Base-by-base conservation (phyloP, 2,888 invertebrate genomes). In the Scaptomyza caliginosa region DNA sequence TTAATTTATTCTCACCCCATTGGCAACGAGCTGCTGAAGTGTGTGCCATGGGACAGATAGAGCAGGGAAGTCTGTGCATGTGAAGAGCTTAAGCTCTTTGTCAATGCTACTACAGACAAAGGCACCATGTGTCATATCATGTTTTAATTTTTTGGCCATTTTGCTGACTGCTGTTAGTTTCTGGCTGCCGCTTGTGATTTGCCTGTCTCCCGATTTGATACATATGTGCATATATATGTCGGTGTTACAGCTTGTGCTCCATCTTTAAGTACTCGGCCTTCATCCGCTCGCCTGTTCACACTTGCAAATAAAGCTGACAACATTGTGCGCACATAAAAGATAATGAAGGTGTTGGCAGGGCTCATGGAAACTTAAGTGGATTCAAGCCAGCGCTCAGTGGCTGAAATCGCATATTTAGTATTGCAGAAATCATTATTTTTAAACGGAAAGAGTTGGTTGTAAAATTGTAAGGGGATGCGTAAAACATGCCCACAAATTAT, bases 241-340 rank as follows among this genome's bases (percentile, higher is more conserved):
- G 51, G 34, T 56, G 40, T 30, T 52, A 39, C 54, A 58, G 52
- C 59, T 60, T 36, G 45, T 56, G 45, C 57, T 49, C 40, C 49
- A 56, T 59, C 56, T 36, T 48, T 38, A 46, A 51, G 38, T n/a
- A 51, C 50, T 40, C 45, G 34, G n/a, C 52, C 5, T 17, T 23
- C 32, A 13, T 36, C 5, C 30, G 56, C 11, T 1, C 30, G 16
- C n/a, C n/a, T 10, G n/a, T 5, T 2, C 16, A 21, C 34, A n/a
- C 46, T 17, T 39, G 38, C 11, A 38, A 19, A 21, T 26, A 54
- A 17, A 58, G 40, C 62, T 55, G 63, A 52, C 42, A 49, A 46
- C 62, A 63, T 66, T 77, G 77, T 67, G 65, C 58, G 36, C 49
- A 46, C 67, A 81, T 79, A 67, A 79, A 81, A 79, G 73, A 78